A percentile compares a stretch with the other conserved stretches of the same genome.
Conservation (phyloP, 1,140 invertebrate genomes). For the Drosophila littoralis region DNA sequence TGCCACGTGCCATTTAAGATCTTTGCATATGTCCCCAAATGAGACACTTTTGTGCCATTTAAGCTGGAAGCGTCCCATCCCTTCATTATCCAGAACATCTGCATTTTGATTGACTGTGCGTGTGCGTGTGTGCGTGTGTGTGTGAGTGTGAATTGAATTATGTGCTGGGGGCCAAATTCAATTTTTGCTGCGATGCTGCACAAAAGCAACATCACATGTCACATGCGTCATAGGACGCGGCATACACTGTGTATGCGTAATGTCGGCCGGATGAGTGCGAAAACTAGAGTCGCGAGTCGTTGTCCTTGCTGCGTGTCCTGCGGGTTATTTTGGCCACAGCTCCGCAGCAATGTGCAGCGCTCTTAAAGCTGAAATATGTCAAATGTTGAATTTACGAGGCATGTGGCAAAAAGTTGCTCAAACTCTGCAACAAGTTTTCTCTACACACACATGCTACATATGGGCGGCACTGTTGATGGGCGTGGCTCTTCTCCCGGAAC, state of each 20-base stretch:
- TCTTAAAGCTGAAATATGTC: slow-evolving; percentile 50
- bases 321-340: slow-evolving; percentile 45
- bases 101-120: slow-evolving; percentile 16
- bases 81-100: slow-evolving; percentile 18
- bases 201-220: slow-evolving; percentile 52
- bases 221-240: slow-evolving; percentile 12
- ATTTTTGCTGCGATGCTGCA: slow-evolving; percentile 51
- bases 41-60: slow-evolving; percentile 11
- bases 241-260: slow-evolving; percentile 62
- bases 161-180: slow-evolving; percentile 63
- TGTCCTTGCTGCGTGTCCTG: slow-evolving; percentile 25
- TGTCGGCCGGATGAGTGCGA: not conserved
- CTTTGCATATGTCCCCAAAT: slow-evolving; percentile 7
- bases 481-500: slow-evolving; percentile 42
- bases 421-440: slow-evolving; percentile 29
- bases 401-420: slow-evolving; percentile 53
- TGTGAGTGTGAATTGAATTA: slow-evolving; percentile 70
- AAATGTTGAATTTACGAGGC: slow-evolving; percentile 65
- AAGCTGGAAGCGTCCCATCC: slow-evolving; percentile 1
- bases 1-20: slow-evolving; percentile 31
- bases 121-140: slow-evolving; percentile 29
- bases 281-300: slow-evolving; percentile 16
- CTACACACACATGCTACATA: slow-evolving; percentile 41
- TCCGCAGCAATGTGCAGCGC: slow-evolving; percentile 31
- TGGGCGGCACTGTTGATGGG: slow-evolving; percentile 32